Conservation (phyloP, 2,888 invertebrate species). For the Liopterus haemorrhoidalis region DNA sequence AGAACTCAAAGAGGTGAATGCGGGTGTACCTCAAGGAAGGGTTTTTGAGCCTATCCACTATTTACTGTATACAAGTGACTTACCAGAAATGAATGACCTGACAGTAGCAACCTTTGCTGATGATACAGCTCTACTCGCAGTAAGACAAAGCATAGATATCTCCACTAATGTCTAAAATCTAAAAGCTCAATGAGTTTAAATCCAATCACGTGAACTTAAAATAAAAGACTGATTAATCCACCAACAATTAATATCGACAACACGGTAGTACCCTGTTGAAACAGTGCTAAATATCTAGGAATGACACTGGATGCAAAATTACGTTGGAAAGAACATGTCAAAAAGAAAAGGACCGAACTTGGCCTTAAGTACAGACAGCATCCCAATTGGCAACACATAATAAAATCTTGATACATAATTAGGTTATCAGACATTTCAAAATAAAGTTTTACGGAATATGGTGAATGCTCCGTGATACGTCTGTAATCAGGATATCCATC, state of each 20-base stretch:
- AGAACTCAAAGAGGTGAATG: slow-evolving; percentile 7
- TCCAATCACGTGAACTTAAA: slow-evolving; percentile 31
- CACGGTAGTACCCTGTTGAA: slow-evolving; percentile 16
- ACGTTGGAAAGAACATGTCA: slow-evolving; percentile 27
- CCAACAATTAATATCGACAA: slow-evolving; percentile 22
- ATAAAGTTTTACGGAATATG: slow-evolving; percentile 24
- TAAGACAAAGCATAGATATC: slow-evolving; percentile 7
- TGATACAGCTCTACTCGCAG: slow-evolving; percentile 24
- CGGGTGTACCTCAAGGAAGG: slow-evolving; percentile 11
- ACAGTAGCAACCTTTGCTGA: slow-evolving; percentile 28
- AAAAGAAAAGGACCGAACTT: slow-evolving; percentile 26
- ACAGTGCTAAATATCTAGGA: too few species aligned
- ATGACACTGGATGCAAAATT: slow-evolving; percentile 23
- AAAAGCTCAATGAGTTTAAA: slow-evolving; percentile 31
- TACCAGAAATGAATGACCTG: slow-evolving; percentile 16
- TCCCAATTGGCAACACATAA: slow-evolving; percentile 15
- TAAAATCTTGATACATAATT: slow-evolving; percentile 23
- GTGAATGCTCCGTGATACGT: slow-evolving; percentile 24
- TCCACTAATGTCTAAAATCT: slow-evolving; percentile 28
- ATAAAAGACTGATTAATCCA: slow-evolving; percentile 20
- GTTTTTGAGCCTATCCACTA: slow-evolving; percentile 17
- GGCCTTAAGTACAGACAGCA: slow-evolving; percentile 21
- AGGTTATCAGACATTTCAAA: slow-evolving; percentile 21
- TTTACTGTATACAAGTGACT: slow-evolving; percentile 25
- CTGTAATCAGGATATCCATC: slow-evolving; percentile 20